Conservation (phyloP, 2,797 vertebrate genomes). For the Phrynocephalus vlangalii region DNA sequence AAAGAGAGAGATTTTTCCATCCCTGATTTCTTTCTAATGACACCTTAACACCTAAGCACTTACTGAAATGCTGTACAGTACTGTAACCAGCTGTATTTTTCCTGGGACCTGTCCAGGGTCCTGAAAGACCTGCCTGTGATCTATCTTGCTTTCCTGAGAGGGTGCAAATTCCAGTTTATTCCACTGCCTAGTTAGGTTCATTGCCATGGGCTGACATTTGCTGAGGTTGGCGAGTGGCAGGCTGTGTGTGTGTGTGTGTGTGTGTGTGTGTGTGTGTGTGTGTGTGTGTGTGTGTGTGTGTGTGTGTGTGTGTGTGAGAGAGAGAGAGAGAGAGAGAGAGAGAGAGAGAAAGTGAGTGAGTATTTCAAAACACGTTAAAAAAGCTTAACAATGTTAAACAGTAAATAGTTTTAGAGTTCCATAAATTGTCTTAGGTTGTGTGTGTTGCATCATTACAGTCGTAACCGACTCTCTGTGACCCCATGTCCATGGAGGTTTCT, state of each 20-base stretch:
- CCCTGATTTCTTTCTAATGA: neutral
- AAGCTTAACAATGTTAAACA: neutral
- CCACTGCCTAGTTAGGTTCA: neutral
- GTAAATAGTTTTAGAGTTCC: neutral
- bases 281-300: no score
- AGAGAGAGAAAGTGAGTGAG: no score
- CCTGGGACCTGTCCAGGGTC: slow-evolving; percentile 1
- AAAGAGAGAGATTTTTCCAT: neutral
- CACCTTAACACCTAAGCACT: no score
- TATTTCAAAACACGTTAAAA: neutral
- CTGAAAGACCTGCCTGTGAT: neutral
- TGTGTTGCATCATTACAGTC: no score
- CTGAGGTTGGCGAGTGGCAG: neutral
- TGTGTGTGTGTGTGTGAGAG: no score
- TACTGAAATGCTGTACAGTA: neutral
- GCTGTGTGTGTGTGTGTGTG: no score
- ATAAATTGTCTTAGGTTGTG: neutral
- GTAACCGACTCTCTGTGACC: no score
- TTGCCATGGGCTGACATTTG: neutral
- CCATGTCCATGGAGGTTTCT: no score
- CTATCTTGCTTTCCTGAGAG: neutral
- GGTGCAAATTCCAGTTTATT: neutral
- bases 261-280: no score
- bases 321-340: no score
- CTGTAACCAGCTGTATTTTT: neutral